Base-by-base conservation (phyloP, 2,888 invertebrate species). In the Chalcosyrphus nemorum region DNA sequence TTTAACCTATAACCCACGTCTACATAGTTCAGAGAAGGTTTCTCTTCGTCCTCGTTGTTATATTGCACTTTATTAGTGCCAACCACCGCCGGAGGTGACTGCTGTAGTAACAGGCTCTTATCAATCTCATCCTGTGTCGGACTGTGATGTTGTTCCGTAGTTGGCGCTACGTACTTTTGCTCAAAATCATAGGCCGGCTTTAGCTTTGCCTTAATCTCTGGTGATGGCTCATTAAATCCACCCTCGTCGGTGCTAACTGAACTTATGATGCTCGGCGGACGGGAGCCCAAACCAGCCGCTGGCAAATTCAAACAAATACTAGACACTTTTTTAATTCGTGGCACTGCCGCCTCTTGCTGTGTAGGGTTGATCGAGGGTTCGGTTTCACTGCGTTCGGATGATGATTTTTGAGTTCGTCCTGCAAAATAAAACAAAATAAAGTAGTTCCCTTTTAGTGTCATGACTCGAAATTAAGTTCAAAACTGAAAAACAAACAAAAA, bases 201-300 rank as follows among this genome's bases (percentile, higher is more conserved):
- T 9, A 93, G 89, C 72, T 94, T 92, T 81, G 94, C 95, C 90
- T 94, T 94, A 88, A 95, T 94, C 90, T 94, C 94, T 13, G 95
- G 94, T 81, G 94, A 94, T 21, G 94, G 94, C 91, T 95, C 95
- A 91, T 95, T 95, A 92, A 95, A 95, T 59, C 95, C 95, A 65
- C 95, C 94, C 87, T 95, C 95, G 90, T 95, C 95, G 19, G 94
- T 93, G 56, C 89, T 90, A n/a, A 88, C 85, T 86, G 93, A 93
- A 87, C 95, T 95, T 59, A 95, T 93, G 80, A 95, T 93, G 85
- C 95, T 95, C 11, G 95, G 92, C 88, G 93, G 94, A 86, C 93
- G 93, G 77, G 92, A 94, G 87, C 94, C 94, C 86, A 94, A 88
- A 24, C 94, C 94, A 17, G 94, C 94, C 11, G 94, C 94, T 84